These are phyloP conservation scores for Lepidonotus clava DNA, from an alignment of 2,888 invertebrate genomes.

Conservation along the genomic window DNA sequence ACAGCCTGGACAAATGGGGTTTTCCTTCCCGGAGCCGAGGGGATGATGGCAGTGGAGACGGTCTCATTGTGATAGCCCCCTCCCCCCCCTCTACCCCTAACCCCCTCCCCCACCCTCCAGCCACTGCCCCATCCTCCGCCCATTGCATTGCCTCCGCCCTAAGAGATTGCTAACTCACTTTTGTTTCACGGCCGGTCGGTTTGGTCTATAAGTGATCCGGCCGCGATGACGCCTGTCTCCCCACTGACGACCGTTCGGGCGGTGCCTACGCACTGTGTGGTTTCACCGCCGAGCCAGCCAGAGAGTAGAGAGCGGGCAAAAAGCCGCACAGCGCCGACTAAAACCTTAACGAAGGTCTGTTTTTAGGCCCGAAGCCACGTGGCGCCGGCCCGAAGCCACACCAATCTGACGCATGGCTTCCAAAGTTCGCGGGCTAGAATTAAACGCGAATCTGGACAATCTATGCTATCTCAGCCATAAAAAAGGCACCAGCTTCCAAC, in stretches of 20 bases:
- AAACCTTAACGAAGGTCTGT: not conserved
- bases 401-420: too few relatives aligned
- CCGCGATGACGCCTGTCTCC: not conserved
- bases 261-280: constrained; percentile 3
- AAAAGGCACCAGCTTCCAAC: too few relatives aligned
- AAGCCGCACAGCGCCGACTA: not conserved
- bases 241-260: not conserved
- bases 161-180: too few relatives aligned
- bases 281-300: not conserved
- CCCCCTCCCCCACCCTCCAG: not conserved
- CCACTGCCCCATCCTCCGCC: not conserved
- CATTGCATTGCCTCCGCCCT: not conserved
- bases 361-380: constrained; percentile 36
- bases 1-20: not conserved
- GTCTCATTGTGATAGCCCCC: too few relatives aligned
- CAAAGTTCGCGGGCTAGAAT: too few relatives aligned
- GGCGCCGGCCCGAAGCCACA: too few relatives aligned
- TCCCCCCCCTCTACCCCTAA: not conserved
- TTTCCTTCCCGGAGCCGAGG: not conserved
- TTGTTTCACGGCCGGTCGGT: too few relatives aligned
- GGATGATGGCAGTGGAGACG: too few relatives aligned
- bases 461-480: too few relatives aligned
- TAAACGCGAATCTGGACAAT: too few relatives aligned
- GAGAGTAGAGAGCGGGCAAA: not conserved
- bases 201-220: too few relatives aligned